Evolutionary conservation across 2,797 vertebrate genomes (phyloP).

Genomic region (Typhlichthys eigenmanni): DNA sequence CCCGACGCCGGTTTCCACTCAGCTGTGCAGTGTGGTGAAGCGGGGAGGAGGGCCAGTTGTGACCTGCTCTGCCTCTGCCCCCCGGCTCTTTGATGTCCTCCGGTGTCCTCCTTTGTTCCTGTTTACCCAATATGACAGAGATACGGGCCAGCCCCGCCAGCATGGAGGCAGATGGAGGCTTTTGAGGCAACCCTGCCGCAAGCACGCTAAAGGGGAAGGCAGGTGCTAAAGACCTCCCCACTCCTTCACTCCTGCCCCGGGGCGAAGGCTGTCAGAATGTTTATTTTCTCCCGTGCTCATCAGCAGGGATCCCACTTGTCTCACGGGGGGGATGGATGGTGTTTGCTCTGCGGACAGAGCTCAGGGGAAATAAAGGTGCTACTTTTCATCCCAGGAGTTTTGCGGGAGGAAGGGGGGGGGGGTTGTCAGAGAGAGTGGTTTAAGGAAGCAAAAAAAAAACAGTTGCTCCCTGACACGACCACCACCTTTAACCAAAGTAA

Average conservation of each 20-base stretch:
- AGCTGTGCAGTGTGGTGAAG: constrained; percentile 52
- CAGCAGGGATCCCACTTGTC: constrained; percentile 56
- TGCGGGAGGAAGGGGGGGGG: not conserved
- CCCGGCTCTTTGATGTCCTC: constrained; percentile 67
- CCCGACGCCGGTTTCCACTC: constrained; percentile 27
- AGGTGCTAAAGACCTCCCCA: constrained; percentile 56
- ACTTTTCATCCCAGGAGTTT: constrained; percentile 8
- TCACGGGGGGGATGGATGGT: constrained; percentile 38
- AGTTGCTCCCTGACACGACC: constrained; percentile 47
- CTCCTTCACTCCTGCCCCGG: constrained; percentile 51
- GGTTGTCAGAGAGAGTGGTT: not conserved
- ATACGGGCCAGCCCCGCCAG: constrained; percentile 57
- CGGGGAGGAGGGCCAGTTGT: constrained; percentile 55
- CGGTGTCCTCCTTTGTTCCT: constrained; percentile 65
- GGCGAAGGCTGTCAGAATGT: constrained; percentile 63
- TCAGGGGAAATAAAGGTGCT: constrained; percentile 18
- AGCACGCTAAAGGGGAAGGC: constrained; percentile 50
- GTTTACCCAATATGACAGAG: constrained; percentile 72
- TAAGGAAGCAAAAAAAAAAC: constrained; percentile 17
- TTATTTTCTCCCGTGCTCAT: constrained; percentile 72
- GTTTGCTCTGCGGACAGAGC: constrained; percentile 19
- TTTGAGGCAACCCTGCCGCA: constrained; percentile 65
- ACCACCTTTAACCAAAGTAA: constrained; percentile 34
- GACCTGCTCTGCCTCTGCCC: constrained; percentile 66
- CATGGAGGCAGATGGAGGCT: constrained; percentile 62